Conservation (phyloP, 2,888 invertebrate species). For the Coenonympha arcania region DNA sequence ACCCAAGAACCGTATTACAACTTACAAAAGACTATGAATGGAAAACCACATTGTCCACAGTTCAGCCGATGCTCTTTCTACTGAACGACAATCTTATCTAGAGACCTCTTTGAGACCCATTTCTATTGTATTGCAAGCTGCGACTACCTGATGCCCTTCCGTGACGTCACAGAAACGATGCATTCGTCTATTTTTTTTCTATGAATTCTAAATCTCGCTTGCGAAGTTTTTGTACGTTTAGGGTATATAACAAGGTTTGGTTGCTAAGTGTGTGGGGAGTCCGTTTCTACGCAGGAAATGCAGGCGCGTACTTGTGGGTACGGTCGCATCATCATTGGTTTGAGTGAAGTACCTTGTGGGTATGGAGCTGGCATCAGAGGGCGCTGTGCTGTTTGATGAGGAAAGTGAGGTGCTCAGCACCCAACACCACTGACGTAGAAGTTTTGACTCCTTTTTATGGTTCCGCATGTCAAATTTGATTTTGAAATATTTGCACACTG, state of each 20-base stretch:
- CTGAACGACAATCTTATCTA: background rate
- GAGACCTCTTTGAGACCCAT: no score
- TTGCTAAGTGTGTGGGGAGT: constrained; percentile 40
- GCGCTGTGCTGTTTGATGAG: constrained; percentile 45
- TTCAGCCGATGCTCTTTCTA: background rate
- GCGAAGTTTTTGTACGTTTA: constrained; percentile 37
- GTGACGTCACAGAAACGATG: constrained; percentile 26
- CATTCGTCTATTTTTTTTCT: constrained; percentile 41
- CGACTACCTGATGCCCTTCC: constrained; percentile 34
- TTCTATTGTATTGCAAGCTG: constrained; percentile 16
- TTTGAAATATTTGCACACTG: no score
- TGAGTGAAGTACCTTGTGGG: constrained; percentile 51
- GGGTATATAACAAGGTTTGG: constrained; percentile 32
- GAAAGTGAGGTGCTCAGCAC: constrained; percentile 62
- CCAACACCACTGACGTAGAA: constrained; percentile 63
- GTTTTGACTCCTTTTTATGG: constrained; percentile 57
- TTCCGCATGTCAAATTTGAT: no score
- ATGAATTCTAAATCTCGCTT: constrained; percentile 49
- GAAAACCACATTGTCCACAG: no score
- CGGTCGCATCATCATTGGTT: constrained; percentile 43
- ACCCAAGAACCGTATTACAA: no score
- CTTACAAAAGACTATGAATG: background rate
- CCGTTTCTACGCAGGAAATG: constrained; percentile 65
- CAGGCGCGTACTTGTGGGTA: no score
- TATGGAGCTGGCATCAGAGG: constrained; percentile 48